phyloP scores from a whole-genome alignment of 2,797 vertebrate genomes.

The Myotis vivesi region DNA sequence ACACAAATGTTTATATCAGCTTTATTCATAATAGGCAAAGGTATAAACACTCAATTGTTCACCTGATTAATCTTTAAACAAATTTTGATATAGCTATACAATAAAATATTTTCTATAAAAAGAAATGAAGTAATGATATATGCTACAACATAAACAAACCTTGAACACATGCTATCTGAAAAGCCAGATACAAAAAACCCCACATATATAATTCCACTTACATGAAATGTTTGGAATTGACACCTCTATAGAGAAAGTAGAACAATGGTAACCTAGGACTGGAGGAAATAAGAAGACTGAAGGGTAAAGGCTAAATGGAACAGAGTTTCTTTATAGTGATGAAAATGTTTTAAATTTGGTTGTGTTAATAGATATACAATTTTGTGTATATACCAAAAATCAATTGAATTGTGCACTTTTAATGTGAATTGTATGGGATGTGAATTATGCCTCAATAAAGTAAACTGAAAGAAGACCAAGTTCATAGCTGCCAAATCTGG shows the following conservation, averaged over 20 bases:
- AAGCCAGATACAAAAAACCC: neutral
- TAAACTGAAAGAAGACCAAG: neutral
- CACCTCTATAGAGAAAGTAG: neutral
- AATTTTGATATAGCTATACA: neutral
- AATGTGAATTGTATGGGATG: neutral
- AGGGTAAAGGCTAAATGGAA: neutral
- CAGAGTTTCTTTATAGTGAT: neutral
- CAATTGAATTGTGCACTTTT: neutral
- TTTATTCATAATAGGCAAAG: neutral
- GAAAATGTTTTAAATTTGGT: neutral
- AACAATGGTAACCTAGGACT: neutral
- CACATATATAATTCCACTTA: neutral
- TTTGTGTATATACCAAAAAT: neutral
- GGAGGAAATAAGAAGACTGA: neutral
- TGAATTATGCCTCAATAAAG: neutral
- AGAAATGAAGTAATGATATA: neutral
- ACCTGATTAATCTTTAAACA: neutral
- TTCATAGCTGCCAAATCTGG: neutral
- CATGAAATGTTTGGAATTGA: neutral
- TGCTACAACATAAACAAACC: neutral
- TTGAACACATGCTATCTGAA: neutral
- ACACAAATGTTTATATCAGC: neutral
- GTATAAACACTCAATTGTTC: neutral
- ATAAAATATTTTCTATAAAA: neutral
- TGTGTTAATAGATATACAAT: neutral